Conservation (phyloP, 2,113 vertebrate species). For the Pyxicephalus adspersus region DNA sequence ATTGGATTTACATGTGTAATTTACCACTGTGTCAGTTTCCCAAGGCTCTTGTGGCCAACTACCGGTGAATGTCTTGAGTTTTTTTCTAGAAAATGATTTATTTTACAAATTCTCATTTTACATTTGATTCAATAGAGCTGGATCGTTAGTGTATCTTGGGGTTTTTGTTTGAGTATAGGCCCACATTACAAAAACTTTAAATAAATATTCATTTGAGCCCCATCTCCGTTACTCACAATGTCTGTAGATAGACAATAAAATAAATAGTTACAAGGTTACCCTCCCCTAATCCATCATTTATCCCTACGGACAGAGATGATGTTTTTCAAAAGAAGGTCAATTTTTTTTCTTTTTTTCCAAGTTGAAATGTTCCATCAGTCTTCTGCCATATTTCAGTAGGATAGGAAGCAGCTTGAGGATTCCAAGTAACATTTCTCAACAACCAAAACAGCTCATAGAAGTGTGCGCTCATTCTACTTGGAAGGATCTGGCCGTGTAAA, state of each 20-base stretch:
- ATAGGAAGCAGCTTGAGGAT: constrained; percentile 26
- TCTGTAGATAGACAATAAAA: background rate
- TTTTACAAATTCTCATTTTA: too few relatives aligned
- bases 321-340: background rate
- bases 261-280: background rate
- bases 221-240: background rate
- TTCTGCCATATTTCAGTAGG: constrained; percentile 30
- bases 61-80: too few relatives aligned
- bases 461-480: constrained; percentile 21
- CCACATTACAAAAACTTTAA: too few relatives aligned
- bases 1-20: too few relatives aligned
- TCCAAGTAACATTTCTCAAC: constrained; percentile 5
- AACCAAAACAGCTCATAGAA: constrained; percentile 1
- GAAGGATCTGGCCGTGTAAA: constrained; percentile 10
- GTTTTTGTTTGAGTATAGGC: too few relatives aligned
- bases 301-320: background rate
- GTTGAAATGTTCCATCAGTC: constrained; percentile 25
- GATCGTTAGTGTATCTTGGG: too few relatives aligned
- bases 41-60: too few relatives aligned
- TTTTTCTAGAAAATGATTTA: too few relatives aligned
- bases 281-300: constrained; percentile 30
- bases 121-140: too few relatives aligned
- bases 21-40: too few relatives aligned
- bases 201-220: background rate
- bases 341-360: background rate